Conservation (phyloP, 1,140 invertebrate genomes). For the Myzus persicae region DNA sequence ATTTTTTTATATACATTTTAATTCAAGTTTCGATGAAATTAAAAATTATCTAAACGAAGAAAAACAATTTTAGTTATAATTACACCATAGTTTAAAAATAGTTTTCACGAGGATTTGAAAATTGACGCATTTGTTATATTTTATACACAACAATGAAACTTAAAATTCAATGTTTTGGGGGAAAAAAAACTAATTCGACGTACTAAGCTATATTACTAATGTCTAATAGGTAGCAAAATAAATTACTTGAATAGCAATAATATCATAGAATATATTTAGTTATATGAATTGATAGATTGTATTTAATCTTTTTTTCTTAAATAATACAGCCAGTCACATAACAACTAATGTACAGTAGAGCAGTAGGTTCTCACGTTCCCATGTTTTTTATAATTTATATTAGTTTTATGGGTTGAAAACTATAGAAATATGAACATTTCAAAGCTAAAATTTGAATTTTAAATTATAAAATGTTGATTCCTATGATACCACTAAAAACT, state of each 20-base stretch:
- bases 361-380: too few species aligned
- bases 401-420: not conserved
- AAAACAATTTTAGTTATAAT: not conserved
- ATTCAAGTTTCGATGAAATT: not conserved
- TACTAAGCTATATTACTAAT: not conserved
- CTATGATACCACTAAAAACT: not conserved
- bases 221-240: not conserved
- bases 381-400: too few species aligned
- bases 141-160: not conserved
- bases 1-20: not conserved
- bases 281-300: not conserved
- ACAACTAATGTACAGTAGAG: too few species aligned
- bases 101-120: not conserved
- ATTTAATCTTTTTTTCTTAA: too few species aligned
- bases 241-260: not conserved
- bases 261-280: not conserved
- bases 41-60: not conserved
- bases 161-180: not conserved
- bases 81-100: not conserved
- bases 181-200: not conserved
- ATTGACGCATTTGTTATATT: not conserved
- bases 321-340: too few species aligned
- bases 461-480: not conserved
- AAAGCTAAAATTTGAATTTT: not conserved
- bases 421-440: not conserved